These are phyloP conservation scores for Thymelicus sylvestris DNA, from an alignment of 2,888 invertebrate species.

Conservation along the genomic window DNA sequence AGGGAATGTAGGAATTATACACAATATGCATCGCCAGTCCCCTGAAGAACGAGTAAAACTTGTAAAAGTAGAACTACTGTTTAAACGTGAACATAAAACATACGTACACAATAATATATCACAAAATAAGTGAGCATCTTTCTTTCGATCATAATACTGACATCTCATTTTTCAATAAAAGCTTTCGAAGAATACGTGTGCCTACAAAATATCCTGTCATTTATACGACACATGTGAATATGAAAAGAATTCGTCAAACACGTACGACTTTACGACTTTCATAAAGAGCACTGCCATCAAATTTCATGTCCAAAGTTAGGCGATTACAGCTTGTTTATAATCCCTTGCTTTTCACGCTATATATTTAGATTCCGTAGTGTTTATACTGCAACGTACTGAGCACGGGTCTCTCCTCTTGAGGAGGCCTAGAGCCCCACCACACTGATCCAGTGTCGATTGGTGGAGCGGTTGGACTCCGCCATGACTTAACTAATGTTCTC, in stretches of 20 bases:
- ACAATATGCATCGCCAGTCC: too few species aligned
- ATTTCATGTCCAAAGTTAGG: constrained; percentile 46
- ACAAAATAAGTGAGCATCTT: not conserved
- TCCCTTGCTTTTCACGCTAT: constrained; percentile 45
- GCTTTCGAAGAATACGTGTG: constrained; percentile 29
- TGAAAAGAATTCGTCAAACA: constrained; percentile 45
- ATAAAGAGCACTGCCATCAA: constrained; percentile 44
- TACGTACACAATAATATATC: not conserved
- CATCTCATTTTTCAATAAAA: constrained; percentile 27
- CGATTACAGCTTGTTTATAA: constrained; percentile 47
- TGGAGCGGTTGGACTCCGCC: too few species aligned
- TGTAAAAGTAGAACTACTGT: not conserved
- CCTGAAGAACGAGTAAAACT: not conserved
- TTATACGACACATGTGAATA: constrained; percentile 39
- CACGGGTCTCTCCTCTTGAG: too few species aligned
- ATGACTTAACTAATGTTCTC: too few species aligned
- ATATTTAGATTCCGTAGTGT: constrained; percentile 42
- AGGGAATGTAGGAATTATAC: too few species aligned
- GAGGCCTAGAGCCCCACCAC: too few species aligned
- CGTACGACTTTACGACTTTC: constrained; percentile 44
- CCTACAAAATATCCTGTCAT: constrained; percentile 30
- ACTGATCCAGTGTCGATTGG: too few species aligned
- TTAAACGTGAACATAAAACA: not conserved
- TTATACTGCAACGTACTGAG: constrained; percentile 18
- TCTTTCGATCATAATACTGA: not conserved